A percentile compares a stretch with the other conserved stretches of the same genome.
Conservation (phyloP, 2,888 invertebrate species). For the Allacma fusca region DNA sequence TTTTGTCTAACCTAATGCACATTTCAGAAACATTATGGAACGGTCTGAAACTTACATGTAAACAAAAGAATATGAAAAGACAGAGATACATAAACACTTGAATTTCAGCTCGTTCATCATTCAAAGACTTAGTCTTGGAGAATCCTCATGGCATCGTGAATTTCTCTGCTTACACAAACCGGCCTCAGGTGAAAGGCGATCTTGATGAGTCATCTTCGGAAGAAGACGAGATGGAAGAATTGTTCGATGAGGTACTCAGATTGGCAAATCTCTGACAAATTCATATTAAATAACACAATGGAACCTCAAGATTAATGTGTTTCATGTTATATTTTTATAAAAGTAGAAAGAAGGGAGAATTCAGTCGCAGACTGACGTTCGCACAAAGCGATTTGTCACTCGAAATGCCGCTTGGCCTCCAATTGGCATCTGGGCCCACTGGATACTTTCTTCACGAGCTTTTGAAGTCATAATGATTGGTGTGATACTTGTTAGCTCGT, state of each 20-base stretch:
- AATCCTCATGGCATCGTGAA: conserved; percentile 55
- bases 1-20: background rate
- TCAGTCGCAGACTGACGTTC: conserved; percentile 44
- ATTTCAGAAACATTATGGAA: background rate
- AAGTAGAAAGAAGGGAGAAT: conserved; percentile 3
- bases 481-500: conserved; percentile 53
- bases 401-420: conserved; percentile 56
- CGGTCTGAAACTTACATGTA: conserved; percentile 8
- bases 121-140: conserved; percentile 37
- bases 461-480: conserved; percentile 54
- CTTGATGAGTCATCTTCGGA: background rate
- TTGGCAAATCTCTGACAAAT: background rate
- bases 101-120: conserved; percentile 25
- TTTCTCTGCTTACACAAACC: conserved; percentile 50
- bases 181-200: conserved; percentile 23
- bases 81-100: background rate
- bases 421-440: conserved; percentile 57
- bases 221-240: conserved; percentile 1
- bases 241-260: conserved; percentile 10
- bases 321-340: background rate
- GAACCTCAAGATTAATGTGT: too few species aligned
- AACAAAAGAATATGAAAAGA: too few species aligned
- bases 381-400: conserved; percentile 53
- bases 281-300: too few species aligned
- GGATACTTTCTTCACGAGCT: conserved; percentile 50